A percentile compares a stretch with the other conserved stretches of the same genome.
Evolutionary conservation across 2,113 vertebrate species (phyloP).

Genomic region (Eretmochelys imbricata): DNA sequence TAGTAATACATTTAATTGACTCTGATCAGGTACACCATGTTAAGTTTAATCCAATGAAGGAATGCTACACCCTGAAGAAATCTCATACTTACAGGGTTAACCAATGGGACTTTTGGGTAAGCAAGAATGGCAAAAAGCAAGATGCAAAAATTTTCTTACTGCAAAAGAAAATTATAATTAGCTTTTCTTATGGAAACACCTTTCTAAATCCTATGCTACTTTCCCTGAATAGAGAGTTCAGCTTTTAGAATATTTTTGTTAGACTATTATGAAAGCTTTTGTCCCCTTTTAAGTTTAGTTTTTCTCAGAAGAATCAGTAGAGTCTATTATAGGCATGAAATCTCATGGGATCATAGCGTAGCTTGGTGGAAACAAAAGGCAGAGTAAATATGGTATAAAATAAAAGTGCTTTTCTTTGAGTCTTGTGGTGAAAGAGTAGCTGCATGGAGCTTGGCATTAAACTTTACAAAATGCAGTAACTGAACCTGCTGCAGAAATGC

Average conservation of each 20-base stretch:
- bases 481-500: slow-evolving; percentile 50
- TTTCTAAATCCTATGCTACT: background rate
- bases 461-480: slow-evolving; percentile 55
- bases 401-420: slow-evolving; percentile 63
- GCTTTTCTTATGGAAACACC: background rate
- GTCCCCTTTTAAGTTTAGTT: background rate
- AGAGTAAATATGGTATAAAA: slow-evolving; percentile 53
- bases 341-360: background rate
- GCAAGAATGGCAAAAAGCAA: background rate
- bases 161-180: background rate
- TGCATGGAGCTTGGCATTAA: slow-evolving; percentile 60
- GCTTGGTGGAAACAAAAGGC: slow-evolving; percentile 33
- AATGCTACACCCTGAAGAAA: background rate
- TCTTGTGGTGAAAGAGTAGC: slow-evolving; percentile 66
- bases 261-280: background rate
- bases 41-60: background rate
- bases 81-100: background rate
- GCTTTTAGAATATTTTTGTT: background rate
- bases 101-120: background rate
- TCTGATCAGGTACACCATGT: background rate
- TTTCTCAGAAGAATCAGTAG: background rate
- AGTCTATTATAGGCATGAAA: background rate
- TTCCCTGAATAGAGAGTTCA: background rate
- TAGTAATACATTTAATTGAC: background rate
- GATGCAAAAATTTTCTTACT: background rate